Evolutionary conservation across 2,113 vertebrate species (phyloP).

Genomic region (Triplophysa rosa): DNA sequence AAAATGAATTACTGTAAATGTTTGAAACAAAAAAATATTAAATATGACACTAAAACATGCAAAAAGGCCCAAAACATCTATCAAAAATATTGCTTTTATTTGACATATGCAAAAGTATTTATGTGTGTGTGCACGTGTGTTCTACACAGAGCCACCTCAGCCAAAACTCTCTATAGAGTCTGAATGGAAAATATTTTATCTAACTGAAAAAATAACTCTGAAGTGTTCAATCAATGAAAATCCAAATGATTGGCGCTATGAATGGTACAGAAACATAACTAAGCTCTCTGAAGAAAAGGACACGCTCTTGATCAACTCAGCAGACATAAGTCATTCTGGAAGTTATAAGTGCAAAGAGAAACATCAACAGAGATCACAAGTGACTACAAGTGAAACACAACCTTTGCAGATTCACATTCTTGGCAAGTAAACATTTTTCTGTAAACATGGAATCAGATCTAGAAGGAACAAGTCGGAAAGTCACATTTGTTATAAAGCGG

Average conservation of each 20-base stretch:
- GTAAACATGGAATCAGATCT: too few species aligned
- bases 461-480: too few species aligned
- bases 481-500: too few species aligned
- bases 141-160: not conserved
- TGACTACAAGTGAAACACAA: not conserved
- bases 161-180: not conserved
- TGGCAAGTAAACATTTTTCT: not conserved
- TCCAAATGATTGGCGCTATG: not conserved
- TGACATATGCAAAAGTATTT: too few species aligned
- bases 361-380: not conserved
- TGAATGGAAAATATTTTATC: not conserved
- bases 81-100: too few species aligned
- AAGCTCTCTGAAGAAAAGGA: accelerated
- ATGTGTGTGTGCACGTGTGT: not conserved
- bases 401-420: not conserved
- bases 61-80: too few species aligned
- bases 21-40: too few species aligned
- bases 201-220: not conserved
- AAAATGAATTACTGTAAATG: too few species aligned
- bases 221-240: not conserved
- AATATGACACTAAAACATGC: too few species aligned
- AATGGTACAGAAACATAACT: not conserved
- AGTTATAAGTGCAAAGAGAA: not conserved
- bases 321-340: not conserved
- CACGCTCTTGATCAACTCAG: not conserved